Evolutionary conservation across 2,888 invertebrate species (phyloP).

Genomic region (Diarsia rubi): DNA sequence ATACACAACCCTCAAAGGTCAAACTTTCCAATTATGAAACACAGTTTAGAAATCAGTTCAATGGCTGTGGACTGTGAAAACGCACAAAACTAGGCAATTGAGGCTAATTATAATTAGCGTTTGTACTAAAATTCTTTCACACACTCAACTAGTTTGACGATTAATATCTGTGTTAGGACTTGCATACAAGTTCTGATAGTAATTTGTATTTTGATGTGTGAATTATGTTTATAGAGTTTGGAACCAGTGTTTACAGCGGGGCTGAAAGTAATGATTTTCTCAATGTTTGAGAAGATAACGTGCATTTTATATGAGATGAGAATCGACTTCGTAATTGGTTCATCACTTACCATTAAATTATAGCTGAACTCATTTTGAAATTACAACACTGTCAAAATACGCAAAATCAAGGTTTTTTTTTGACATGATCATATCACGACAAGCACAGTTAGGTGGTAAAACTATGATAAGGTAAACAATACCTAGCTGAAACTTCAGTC

Average conservation of each 20-base stretch:
- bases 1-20: conserved; percentile 37
- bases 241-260: neutral
- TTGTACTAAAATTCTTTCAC: conserved; percentile 37
- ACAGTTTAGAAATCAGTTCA: conserved; percentile 56
- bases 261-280: neutral
- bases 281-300: neutral
- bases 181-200: conserved; percentile 1
- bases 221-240: fast-evolving
- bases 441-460: neutral
- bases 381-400: neutral
- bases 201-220: neutral
- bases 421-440: neutral
- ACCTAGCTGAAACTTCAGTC: neutral
- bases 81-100: conserved; percentile 41
- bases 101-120: conserved; percentile 55
- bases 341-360: neutral
- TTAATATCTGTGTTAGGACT: conserved; percentile 25
- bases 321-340: neutral
- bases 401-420: neutral
- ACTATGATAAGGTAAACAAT: neutral
- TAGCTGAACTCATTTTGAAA: neutral
- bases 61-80: conserved; percentile 48
- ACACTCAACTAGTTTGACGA: conserved; percentile 31
- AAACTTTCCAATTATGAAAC: conserved; percentile 58
- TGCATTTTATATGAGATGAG: neutral